Percentiles rank a stretch among this genome's conserved stretches.
Conservation (phyloP, 1,140 invertebrate genomes). For the Zaprionus nigranus region DNA sequence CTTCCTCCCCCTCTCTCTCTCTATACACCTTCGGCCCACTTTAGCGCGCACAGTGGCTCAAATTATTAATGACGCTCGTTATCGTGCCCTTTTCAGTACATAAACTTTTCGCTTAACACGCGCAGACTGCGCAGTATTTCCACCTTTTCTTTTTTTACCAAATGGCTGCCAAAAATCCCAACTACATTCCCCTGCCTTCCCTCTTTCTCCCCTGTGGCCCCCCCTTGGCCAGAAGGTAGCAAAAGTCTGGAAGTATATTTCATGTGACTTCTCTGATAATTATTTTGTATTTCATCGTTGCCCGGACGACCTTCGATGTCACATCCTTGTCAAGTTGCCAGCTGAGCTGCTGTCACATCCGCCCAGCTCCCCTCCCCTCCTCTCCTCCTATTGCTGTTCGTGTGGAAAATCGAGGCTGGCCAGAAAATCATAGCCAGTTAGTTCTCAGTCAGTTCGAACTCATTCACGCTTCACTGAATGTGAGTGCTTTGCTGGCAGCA, state of each 20-base stretch:
- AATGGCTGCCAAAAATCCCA: slow-evolving; percentile 1
- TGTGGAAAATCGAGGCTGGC: slow-evolving; percentile 72
- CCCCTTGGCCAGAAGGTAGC: slow-evolving; percentile 5
- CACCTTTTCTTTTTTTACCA: slow-evolving; percentile 39
- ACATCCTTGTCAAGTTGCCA: slow-evolving; percentile 75
- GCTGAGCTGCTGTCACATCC: slow-evolving; percentile 18
- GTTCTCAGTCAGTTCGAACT: slow-evolving; percentile 53
- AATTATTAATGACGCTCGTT: slow-evolving; percentile 84
- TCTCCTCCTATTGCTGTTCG: slow-evolving; percentile 62
- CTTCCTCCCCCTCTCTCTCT: background rate
- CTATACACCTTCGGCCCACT: background rate
- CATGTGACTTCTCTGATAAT: slow-evolving; percentile 67
- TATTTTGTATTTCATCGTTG: slow-evolving; percentile 76
- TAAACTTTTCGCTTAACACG: slow-evolving; percentile 78
- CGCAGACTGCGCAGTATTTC: slow-evolving; percentile 33
- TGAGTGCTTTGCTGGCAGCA: slow-evolving; percentile 47
- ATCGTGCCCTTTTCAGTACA: slow-evolving; percentile 84
- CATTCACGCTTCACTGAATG: slow-evolving; percentile 69
- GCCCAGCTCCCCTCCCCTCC: too few species aligned
- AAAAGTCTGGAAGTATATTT: slow-evolving; percentile 46
- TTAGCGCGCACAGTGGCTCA: slow-evolving; percentile 60
- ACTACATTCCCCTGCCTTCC: too few species aligned
- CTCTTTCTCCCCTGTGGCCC: background rate
- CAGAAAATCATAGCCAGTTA: slow-evolving; percentile 35
- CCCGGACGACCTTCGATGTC: slow-evolving; percentile 77